Conservation (phyloP, 1,140 invertebrate genomes). For the Drosophila kohkoa region DNA sequence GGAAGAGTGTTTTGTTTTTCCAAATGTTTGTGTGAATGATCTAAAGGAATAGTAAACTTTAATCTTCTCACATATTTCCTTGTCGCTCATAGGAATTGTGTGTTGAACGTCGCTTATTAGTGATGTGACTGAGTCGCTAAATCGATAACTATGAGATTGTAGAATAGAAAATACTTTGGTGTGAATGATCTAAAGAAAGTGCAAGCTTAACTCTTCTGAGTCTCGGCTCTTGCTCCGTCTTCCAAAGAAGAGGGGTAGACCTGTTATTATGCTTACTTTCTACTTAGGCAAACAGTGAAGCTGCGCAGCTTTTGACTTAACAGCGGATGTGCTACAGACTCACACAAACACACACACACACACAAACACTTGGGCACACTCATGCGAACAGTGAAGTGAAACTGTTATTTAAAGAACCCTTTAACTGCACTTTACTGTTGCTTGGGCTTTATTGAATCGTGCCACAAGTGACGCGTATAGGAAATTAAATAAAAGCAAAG, state of each 20-base stretch:
- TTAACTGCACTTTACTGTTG: slow-evolving; percentile 16
- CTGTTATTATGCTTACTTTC: slow-evolving; percentile 27
- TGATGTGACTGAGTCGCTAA: background rate
- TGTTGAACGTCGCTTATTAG: no score
- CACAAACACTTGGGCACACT: background rate
- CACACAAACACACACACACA: slow-evolving; percentile 10
- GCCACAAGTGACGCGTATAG: slow-evolving; percentile 37
- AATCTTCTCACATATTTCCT: no score
- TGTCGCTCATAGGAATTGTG: no score
- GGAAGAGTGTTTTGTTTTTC: no score
- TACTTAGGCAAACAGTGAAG: slow-evolving; percentile 34
- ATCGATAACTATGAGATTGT: background rate
- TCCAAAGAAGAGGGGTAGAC: background rate
- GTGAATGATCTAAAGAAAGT: background rate
- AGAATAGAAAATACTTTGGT: background rate
- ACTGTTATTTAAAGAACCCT: slow-evolving; percentile 53
- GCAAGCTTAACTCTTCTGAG: background rate
- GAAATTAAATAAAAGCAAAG: slow-evolving; percentile 68
- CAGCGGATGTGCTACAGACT: slow-evolving; percentile 37
- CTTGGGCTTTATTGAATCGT: slow-evolving; percentile 26
- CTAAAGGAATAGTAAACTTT: no score
- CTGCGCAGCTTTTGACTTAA: slow-evolving; percentile 4
- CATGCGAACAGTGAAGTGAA: slow-evolving; percentile 8
- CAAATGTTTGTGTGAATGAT: no score
- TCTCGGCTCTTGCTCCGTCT: background rate